A percentile compares a stretch with the other conserved stretches of the same genome.
Conservation (phyloP, 2,888 invertebrate genomes). For the Acronicta leporina region DNA sequence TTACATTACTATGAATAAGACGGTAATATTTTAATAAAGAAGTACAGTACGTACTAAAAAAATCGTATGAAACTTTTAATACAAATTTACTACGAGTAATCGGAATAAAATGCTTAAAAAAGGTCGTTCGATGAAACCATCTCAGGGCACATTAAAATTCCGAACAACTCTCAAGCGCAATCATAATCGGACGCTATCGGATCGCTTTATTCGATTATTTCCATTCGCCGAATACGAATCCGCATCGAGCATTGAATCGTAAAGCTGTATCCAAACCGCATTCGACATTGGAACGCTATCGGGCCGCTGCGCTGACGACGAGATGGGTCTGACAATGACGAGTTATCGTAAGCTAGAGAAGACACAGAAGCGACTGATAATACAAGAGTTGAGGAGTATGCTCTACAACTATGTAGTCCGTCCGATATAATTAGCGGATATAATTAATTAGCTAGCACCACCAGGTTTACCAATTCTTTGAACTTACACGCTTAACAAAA, state of each 20-base stretch:
- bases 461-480: too few relatives aligned
- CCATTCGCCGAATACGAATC: conserved; percentile 33
- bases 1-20: too few relatives aligned
- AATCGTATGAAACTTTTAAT: background rate
- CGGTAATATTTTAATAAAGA: too few relatives aligned
- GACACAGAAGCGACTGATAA: background rate
- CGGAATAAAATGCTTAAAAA: background rate
- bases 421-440: too few relatives aligned
- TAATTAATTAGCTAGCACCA: too few relatives aligned
- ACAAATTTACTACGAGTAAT: background rate
- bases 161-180: conserved; percentile 21
- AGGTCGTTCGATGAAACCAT: background rate
- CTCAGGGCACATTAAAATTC: conserved; percentile 15
- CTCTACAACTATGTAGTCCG: background rate
- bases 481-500: too few relatives aligned
- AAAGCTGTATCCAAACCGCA: conserved; percentile 48
- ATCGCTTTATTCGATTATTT: conserved; percentile 45
- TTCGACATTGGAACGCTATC: conserved; percentile 47
- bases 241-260: conserved; percentile 52
- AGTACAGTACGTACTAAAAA: too few relatives aligned
- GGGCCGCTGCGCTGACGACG: conserved; percentile 37
- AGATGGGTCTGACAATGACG: conserved; percentile 52
- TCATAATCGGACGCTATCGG: conserved; percentile 35
- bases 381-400: background rate
- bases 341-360: background rate